Conservation (phyloP, 2,797 vertebrate species). For the Gymnodraco acuticeps region DNA sequence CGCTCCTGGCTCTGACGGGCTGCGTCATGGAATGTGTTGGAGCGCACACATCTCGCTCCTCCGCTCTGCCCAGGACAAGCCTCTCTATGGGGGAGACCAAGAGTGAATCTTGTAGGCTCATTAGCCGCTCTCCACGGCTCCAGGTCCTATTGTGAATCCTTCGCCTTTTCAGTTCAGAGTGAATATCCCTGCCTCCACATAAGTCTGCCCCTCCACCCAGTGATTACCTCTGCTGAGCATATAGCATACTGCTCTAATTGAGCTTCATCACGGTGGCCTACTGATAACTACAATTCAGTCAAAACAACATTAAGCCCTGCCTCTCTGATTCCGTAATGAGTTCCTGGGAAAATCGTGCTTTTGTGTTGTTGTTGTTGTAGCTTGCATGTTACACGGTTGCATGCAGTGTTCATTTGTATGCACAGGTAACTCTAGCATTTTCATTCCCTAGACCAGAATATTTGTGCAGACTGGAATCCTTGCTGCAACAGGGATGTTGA, state of each 20-base stretch:
- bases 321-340: conserved; percentile 60
- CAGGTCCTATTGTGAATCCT: conserved; percentile 72
- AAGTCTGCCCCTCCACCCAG: conserved; percentile 62
- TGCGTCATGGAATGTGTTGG: conserved; percentile 62
- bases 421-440: conserved; percentile 33
- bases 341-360: conserved; percentile 41
- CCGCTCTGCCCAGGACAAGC: conserved; percentile 68
- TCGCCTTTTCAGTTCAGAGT: conserved; percentile 51
- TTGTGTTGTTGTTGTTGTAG: neutral
- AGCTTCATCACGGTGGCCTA: conserved; percentile 71
- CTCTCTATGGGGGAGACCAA: conserved; percentile 73
- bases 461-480: conserved; percentile 34
- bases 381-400: conserved; percentile 34
- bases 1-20: conserved; percentile 52
- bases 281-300: conserved; percentile 74
- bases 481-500: conserved; percentile 31
- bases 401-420: conserved; percentile 53
- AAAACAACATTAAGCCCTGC: conserved; percentile 70
- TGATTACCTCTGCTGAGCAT: conserved; percentile 75
- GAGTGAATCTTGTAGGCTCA: conserved; percentile 81
- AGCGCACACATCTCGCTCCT: conserved; percentile 62
- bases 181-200: conserved; percentile 61
- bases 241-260: conserved; percentile 76
- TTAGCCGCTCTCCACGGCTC: conserved; percentile 77
- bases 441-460: conserved; percentile 19